Evolutionary conservation across 2,797 vertebrate species (phyloP), one percentile per base, ranked within the genome.

Genomic region (Pangasius larnaudii): DNA sequence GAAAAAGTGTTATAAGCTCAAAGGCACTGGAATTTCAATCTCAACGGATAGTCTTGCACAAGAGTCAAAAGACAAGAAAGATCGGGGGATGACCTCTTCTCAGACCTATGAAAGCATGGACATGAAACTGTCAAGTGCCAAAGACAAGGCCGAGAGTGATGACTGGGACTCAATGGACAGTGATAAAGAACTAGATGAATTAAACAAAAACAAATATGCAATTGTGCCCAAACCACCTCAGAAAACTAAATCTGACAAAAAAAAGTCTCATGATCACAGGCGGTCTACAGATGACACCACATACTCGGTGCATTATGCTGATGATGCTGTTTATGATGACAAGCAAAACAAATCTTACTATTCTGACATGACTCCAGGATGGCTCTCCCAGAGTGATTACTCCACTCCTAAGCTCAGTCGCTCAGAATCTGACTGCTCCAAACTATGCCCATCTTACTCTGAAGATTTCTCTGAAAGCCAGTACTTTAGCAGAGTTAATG

Each of bases 81-180:
- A 99, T 81, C 98, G 97, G 93, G 93, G 93, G 24, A 94, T 99
- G 90, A 95, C 97, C 86, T 97, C 97, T 11, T 99, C 99, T 36
- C 99, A 99, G 95, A 99, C 99, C 0, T 99, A 99, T 8, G 99
- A 99, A 93, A 99, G 98, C 93, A 99, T 99, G 98, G 98, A 99
- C 90, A 97, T 99, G 90, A 99, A 98, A 88, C 90, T 97, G 91
- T 95, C 97, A 88, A 22, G 82, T 69, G 94, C 94, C 5, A 94
- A 96, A 86, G 98, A 99, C 56, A 97, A 97, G 94, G 93, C 93
- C 11, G 98, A 97, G 92, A 96, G 97, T 77, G 97, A 96, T 88
- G 96, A 96, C 86, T 99, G 98, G 98, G 97, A 97, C 89, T 98
- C 97, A 36, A 97, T 97, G 94, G 97, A 98, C 93, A 98, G 98